Base-by-base conservation (phyloP, 2,888 invertebrate species). In the Linnaemya vulpina region DNA sequence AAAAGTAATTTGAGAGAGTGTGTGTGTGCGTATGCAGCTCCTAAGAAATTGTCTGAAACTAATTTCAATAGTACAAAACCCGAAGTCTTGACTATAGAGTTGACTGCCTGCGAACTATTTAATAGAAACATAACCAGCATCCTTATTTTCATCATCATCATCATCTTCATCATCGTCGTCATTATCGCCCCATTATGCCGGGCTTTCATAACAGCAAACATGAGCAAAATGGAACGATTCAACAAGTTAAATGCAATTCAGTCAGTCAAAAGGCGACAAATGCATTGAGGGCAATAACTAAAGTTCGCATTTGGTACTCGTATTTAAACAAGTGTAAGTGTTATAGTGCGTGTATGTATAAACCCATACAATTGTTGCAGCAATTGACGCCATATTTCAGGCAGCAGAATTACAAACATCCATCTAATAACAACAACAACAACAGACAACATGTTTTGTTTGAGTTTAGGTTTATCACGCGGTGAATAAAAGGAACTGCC, bases 191-290 rank as follows among this genome's bases (percentile, higher is more conserved):
- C 38, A n/a, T 22, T 76, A 22, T 51, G 46, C n/a, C 35, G 51
- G 70, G 49, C 55, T 10, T 62, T 17, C 62, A 68, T 65, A n/a
- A 9, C 73, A 77, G 53, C 67, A 9, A 63, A 67, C 75, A 71
- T 58, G 17, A 65, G 53, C 75, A 78, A 63, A 62, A 76, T 81
- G 43, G 49, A 65, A 74, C 49, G 65, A 87, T 87, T 87, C 87
- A 87, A 87, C 87, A 87, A 87, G 87, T 87, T 87, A 86, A 87
- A 84, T 67, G 82, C 68, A 78, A 76, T 53, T 9, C 75, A 70
- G 60, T 78, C 70, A 79, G 55, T 71, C 77, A 78, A 49, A 79
- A 65, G 79, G 55, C 84, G 84, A 80, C 65, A 76, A 76, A 65
- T 75, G 80, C 84, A 75, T 84, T 80, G 43, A 65, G 63, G 78